Conservation (phyloP, 2,888 invertebrate species). For the Gibbula magus region DNA sequence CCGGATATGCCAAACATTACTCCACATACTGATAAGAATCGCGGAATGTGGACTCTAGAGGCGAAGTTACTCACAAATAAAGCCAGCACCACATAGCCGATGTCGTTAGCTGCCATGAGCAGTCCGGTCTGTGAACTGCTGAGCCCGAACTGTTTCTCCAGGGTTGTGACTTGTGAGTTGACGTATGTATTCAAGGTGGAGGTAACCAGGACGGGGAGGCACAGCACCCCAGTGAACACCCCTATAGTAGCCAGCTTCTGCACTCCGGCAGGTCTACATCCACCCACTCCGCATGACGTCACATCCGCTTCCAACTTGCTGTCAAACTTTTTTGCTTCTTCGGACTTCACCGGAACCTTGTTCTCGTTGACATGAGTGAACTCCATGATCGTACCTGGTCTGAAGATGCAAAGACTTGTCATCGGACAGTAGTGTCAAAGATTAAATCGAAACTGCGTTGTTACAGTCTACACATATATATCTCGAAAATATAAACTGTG, state of each 20-base stretch:
- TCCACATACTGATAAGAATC: conserved; percentile 37
- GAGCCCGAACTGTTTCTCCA: conserved; percentile 63
- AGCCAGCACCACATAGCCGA: conserved; percentile 53
- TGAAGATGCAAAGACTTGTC: no score
- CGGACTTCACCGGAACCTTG: no score
- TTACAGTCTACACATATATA: no score
- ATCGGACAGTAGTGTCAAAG: no score
- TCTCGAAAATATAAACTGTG: no score
- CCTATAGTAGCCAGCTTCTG: conserved; percentile 44
- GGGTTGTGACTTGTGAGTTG: conserved; percentile 56
- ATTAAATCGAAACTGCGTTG: no score
- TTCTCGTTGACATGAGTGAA: no score
- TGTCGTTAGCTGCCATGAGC: conserved; percentile 63
- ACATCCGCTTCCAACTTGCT: no score
- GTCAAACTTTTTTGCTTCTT: no score
- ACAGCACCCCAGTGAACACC: conserved; percentile 38
- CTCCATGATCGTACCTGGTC: no score
- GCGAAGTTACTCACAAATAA: conserved; percentile 51
- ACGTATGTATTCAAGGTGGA: conserved; percentile 40
- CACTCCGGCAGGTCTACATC: conserved; percentile 44
- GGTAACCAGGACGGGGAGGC: conserved; percentile 35
- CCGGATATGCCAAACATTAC: conserved; percentile 46
- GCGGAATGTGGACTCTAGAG: conserved; percentile 43
- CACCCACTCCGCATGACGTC: conserved; percentile 42
- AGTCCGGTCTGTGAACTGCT: conserved; percentile 60